Evolutionary conservation across 2,888 invertebrate species (phyloP).

Genomic region (Molanna angustata): DNA sequence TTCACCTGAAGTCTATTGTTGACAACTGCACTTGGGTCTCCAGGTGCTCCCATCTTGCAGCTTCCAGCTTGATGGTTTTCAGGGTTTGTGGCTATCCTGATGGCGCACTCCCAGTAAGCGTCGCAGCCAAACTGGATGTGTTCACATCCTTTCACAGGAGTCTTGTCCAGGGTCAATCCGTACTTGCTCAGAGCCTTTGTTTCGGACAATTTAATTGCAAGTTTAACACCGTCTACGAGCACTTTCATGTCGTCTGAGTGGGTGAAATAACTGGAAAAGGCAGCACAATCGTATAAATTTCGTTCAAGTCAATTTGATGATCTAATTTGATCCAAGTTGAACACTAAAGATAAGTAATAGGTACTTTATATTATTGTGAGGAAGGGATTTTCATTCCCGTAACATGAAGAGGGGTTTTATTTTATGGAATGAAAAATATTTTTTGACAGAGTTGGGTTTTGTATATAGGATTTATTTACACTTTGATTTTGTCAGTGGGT

Average conservation of each 20-base stretch:
- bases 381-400: too few species aligned
- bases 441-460: too few species aligned
- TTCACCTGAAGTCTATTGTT: constrained; percentile 61
- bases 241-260: constrained; percentile 77
- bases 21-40: constrained; percentile 70
- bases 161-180: constrained; percentile 72
- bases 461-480: too few species aligned
- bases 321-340: background rate
- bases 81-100: constrained; percentile 70
- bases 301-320: background rate
- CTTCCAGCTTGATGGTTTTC: constrained; percentile 83
- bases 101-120: constrained; percentile 78
- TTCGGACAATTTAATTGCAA: constrained; percentile 68
- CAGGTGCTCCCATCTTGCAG: constrained; percentile 76
- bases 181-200: constrained; percentile 64
- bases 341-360: too few species aligned
- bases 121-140: constrained; percentile 68
- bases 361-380: too few species aligned
- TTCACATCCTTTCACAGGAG: constrained; percentile 73
- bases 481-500: too few species aligned
- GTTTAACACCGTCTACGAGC: constrained; percentile 80
- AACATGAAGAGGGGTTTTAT: too few species aligned
- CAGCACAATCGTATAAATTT: background rate
- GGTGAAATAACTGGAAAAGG: constrained; percentile 58
- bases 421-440: too few species aligned